Conservation (phyloP, 1,140 invertebrate species). For the Panagrolaimus sp. region DNA sequence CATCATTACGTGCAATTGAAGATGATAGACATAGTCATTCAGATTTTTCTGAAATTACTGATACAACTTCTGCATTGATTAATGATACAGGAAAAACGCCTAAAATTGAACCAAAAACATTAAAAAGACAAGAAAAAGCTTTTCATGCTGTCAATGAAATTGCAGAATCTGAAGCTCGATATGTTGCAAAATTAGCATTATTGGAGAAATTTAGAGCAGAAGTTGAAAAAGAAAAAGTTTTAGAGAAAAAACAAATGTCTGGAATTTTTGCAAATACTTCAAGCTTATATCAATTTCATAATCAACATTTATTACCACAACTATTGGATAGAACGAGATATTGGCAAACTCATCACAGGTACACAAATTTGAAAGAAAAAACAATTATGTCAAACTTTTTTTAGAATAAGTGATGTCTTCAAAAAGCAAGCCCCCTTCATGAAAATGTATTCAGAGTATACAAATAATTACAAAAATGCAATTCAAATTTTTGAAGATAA, state of each 20-base stretch:
- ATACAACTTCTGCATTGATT: conserved; percentile 39
- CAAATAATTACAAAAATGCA: conserved; percentile 66
- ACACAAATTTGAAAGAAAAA: conserved; percentile 5
- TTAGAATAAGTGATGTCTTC: conserved; percentile 65
- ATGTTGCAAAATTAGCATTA: conserved; percentile 43
- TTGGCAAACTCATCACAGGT: conserved; percentile 44
- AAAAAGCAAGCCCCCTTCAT: conserved; percentile 67
- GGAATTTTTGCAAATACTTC: conserved; percentile 40
- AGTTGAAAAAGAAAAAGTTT: conserved; percentile 39
- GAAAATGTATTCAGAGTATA: conserved; percentile 67
- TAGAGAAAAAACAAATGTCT: conserved; percentile 30
- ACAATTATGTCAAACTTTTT: conserved; percentile 21
- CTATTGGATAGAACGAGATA: conserved; percentile 43
- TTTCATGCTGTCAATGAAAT: conserved; percentile 49
- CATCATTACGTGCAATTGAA: conserved; percentile 1
- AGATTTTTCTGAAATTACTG: conserved; percentile 37
- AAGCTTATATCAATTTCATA: conserved; percentile 41
- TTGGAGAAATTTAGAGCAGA: conserved; percentile 44
- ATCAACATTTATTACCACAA: conserved; percentile 44
- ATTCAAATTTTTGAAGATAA: conserved; percentile 64
- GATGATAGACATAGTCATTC: neutral
- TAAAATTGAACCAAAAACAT: conserved; percentile 22
- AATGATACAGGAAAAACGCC: conserved; percentile 11
- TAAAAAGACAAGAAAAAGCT: conserved; percentile 31
- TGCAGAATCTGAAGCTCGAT: conserved; percentile 42